Evolutionary conservation across 1,140 invertebrate genomes (phyloP).

Genomic region (Neoseiulus cucumeris): DNA sequence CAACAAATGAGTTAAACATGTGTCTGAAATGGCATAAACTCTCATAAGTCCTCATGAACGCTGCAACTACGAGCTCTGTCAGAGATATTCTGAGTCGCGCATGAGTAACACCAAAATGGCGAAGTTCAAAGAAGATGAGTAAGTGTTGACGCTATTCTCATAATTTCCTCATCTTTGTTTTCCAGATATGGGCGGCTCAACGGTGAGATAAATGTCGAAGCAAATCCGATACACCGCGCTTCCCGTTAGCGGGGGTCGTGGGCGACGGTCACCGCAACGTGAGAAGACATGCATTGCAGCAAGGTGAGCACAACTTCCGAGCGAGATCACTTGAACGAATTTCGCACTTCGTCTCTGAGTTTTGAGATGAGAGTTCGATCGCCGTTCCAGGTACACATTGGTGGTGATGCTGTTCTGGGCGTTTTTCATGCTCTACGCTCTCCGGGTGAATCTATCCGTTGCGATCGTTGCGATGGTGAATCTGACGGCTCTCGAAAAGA

Average conservation of each 20-base stretch:
- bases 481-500: conserved; percentile 9
- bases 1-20: too few relatives aligned
- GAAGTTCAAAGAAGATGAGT: too few relatives aligned
- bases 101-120: too few relatives aligned
- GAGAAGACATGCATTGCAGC: not conserved
- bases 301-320: not conserved
- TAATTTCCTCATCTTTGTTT: too few relatives aligned
- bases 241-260: not conserved
- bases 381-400: conserved; percentile 13
- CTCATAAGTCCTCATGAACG: too few relatives aligned
- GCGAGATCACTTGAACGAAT: not conserved
- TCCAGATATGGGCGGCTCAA: too few relatives aligned
- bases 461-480: conserved; percentile 21
- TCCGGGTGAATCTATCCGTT: conserved; percentile 20
- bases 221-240: conserved; percentile 4
- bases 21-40: too few relatives aligned
- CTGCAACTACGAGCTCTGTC: too few relatives aligned
- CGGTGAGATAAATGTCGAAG: not conserved
- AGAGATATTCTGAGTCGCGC: too few relatives aligned
- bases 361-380: not conserved
- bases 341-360: not conserved
- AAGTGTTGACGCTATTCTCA: too few relatives aligned
- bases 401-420: conserved; percentile 20
- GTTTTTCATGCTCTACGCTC: conserved; percentile 20
- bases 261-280: not conserved